Percentiles rank a stretch among this genome's conserved stretches.
These are phyloP conservation scores for Perca schrenkii DNA, from an alignment of 2,113 vertebrate species.

Conservation along the genomic window DNA sequence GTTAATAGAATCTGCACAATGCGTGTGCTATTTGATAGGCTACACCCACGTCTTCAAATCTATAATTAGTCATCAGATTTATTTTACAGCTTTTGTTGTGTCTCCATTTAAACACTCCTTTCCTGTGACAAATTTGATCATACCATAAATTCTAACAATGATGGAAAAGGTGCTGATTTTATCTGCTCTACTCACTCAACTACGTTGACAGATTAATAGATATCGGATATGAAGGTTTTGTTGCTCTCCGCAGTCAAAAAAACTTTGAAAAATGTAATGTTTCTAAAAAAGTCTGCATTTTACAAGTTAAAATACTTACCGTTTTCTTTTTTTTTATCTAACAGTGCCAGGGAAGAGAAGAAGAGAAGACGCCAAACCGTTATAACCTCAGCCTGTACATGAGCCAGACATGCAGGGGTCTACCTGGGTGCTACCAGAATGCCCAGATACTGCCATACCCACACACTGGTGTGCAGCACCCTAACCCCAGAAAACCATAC, in stretches of 20 bases:
- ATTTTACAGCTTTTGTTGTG: constrained; percentile 26
- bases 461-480: no score
- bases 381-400: no score
- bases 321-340: no score
- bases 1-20: constrained; percentile 64
- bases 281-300: no score
- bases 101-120: constrained; percentile 30
- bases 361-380: no score
- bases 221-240: not conserved
- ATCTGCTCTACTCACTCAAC: constrained; percentile 15
- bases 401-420: no score
- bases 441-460: no score
- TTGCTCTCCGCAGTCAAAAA: not conserved
- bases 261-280: no score
- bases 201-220: constrained; percentile 4
- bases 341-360: no score
- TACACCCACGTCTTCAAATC: constrained; percentile 57
- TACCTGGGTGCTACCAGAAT: no score
- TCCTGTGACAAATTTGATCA: constrained; percentile 36
- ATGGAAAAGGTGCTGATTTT: not conserved
- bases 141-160: constrained; percentile 20
- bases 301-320: no score
- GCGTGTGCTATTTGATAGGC: constrained; percentile 36
- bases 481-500: no score
- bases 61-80: constrained; percentile 42